phyloP scores from a whole-genome alignment of 2,113 vertebrate species.

The Mustelus asterias region DNA sequence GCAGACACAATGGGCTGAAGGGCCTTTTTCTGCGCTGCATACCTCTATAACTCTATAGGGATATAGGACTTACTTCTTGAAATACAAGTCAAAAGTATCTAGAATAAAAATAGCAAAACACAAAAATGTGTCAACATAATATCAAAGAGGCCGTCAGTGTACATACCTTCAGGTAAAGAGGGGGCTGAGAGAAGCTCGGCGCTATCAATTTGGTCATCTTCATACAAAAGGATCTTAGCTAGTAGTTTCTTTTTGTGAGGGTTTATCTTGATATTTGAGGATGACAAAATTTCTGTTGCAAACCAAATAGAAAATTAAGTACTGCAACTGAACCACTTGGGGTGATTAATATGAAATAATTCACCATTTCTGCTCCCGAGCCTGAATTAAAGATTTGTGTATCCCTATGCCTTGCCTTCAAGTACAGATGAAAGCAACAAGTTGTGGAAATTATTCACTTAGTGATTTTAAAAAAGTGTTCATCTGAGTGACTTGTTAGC shows the following conservation, averaged over 20 bases:
- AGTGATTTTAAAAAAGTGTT: neutral
- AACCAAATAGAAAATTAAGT: neutral
- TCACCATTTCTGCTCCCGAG: neutral
- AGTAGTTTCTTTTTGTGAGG: constrained; percentile 64
- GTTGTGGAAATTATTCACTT: neutral
- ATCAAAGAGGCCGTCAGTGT: constrained; percentile 45
- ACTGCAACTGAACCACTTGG: neutral
- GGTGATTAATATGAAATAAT: neutral
- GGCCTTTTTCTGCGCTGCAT: no score
- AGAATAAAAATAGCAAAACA: neutral
- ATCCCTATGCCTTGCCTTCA: neutral
- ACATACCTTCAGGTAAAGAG: neutral
- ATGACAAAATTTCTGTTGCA: constrained; percentile 37
- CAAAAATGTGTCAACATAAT: constrained; percentile 40
- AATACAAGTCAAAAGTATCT: neutral
- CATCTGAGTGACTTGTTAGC: neutral
- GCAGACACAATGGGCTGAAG: no score
- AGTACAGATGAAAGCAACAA: neutral
- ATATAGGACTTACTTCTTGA: neutral
- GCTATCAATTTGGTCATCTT: constrained; percentile 61
- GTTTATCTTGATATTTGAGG: constrained; percentile 62
- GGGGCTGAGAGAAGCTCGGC: constrained; percentile 50
- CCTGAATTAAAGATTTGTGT: neutral
- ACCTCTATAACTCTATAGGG: neutral
- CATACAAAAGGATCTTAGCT: constrained; percentile 62